Percentiles rank a stretch among this genome's conserved stretches.
Evolutionary conservation across 2,888 invertebrate genomes (phyloP).

Genomic region (Odontocerum albicorne): DNA sequence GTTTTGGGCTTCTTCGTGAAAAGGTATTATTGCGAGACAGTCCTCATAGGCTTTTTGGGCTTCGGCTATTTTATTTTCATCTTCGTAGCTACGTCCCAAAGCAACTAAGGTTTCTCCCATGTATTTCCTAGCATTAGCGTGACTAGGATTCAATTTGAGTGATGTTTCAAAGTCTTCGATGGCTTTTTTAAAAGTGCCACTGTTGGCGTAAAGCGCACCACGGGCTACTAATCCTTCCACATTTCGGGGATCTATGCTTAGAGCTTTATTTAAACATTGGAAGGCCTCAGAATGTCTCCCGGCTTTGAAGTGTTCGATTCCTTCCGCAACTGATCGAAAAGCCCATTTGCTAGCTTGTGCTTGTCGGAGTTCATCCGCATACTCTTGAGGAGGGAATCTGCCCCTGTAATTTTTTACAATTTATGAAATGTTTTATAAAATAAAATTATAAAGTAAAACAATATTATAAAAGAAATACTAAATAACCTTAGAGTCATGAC

Average conservation of each 20-base stretch:
- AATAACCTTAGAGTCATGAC: slow-evolving; percentile 70
- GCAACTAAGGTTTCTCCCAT: slow-evolving; percentile 92
- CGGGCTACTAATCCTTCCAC: slow-evolving; percentile 91
- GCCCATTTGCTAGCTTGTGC: slow-evolving; percentile 94
- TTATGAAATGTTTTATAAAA: neutral
- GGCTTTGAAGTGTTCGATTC: slow-evolving; percentile 92
- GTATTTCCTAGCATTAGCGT: slow-evolving; percentile 92
- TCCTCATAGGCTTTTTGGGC: slow-evolving; percentile 84
- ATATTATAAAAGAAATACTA: neutral
- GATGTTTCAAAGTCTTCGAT: slow-evolving; percentile 95
- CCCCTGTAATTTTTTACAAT: slow-evolving; percentile 53
- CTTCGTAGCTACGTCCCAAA: slow-evolving; percentile 84
- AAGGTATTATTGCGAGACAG: slow-evolving; percentile 80
- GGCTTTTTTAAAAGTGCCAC: slow-evolving; percentile 90
- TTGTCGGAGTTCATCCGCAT: slow-evolving; percentile 81
- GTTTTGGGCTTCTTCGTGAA: slow-evolving; percentile 84
- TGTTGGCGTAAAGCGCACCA: slow-evolving; percentile 91
- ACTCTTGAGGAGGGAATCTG: slow-evolving; percentile 78
- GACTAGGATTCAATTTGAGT: slow-evolving; percentile 82
- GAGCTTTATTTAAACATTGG: slow-evolving; percentile 90
- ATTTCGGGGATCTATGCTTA: slow-evolving; percentile 88
- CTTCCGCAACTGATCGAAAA: slow-evolving; percentile 91
- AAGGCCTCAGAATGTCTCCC: slow-evolving; percentile 93
- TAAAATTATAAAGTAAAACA: neutral
- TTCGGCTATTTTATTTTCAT: slow-evolving; percentile 82